Conservation (phyloP, 2,888 invertebrate species). For the Abrostola tripartita region DNA sequence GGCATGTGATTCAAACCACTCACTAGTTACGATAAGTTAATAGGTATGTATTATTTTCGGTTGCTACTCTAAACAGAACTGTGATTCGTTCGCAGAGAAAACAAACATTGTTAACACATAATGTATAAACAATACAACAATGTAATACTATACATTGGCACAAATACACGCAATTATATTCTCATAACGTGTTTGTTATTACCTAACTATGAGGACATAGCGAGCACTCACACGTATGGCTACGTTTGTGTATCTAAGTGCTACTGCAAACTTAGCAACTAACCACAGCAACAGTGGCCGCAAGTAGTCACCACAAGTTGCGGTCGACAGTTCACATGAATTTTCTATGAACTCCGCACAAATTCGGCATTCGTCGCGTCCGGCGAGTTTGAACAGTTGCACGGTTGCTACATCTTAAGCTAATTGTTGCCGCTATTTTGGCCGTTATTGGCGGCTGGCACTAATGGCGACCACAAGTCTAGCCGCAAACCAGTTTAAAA, state of each 20-base stretch:
- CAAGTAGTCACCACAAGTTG: constrained; percentile 38
- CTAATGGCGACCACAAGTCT: constrained; percentile 9
- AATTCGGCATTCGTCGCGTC: constrained; percentile 40
- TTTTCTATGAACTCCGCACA: constrained; percentile 42
- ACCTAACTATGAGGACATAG: constrained; percentile 32
- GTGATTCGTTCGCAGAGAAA: constrained; percentile 23
- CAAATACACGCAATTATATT: constrained; percentile 47
- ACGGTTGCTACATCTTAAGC: constrained; percentile 24
- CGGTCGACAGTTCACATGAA: constrained; percentile 43
- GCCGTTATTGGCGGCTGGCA: constrained; percentile 17
- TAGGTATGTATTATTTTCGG: constrained; percentile 3
- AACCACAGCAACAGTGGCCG: constrained; percentile 22
- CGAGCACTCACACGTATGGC: not conserved
- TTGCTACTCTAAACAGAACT: constrained; percentile 7
- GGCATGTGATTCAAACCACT: constrained; percentile 6
- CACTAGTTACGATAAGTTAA: constrained; percentile 7
- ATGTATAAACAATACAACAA: constrained; percentile 31
- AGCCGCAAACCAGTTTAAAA: not conserved
- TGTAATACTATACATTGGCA: constrained; percentile 45
- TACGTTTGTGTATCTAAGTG: constrained; percentile 31
- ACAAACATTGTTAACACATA: constrained; percentile 36
- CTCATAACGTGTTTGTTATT: constrained; percentile 48
- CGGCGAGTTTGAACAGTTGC: constrained; percentile 22
- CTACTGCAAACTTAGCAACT: constrained; percentile 29
- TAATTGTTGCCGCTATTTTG: constrained; percentile 37